Conservation (phyloP, 23 tunicate genomes). For the Ascidia mentula region DNA sequence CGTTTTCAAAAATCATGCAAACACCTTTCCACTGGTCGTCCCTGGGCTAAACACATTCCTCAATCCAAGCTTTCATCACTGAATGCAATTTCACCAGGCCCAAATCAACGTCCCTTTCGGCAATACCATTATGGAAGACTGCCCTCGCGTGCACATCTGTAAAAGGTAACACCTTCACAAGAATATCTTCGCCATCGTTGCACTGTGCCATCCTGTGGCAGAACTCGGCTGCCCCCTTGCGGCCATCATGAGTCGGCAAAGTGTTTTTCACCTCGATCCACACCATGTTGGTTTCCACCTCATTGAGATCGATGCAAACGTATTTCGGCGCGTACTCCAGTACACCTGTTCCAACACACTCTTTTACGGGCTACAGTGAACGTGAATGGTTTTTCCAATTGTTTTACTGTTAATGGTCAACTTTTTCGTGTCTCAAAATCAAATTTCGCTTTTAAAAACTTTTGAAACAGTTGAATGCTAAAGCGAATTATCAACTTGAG, state of each 20-base stretch:
- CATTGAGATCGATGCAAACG: no score
- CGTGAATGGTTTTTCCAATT: no score
- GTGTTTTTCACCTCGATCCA: slow-evolving; percentile 25
- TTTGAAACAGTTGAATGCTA: no score
- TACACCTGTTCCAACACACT: no score
- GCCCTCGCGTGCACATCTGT: slow-evolving; percentile 10
- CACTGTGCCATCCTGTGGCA: slow-evolving; percentile 5
- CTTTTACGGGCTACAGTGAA: no score
- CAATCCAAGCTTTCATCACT: slow-evolving; percentile 8
- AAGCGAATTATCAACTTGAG: no score
- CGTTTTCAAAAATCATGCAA: no score
- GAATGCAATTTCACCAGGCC: slow-evolving; percentile 27
- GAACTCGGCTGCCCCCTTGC: slow-evolving; percentile 17
- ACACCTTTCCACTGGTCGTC: no score
- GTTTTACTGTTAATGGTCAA: no score
- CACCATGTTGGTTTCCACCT: slow-evolving; percentile 44
- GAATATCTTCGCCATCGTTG: neutral
- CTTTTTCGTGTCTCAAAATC: no score
- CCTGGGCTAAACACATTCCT: no score
- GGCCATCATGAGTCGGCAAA: neutral
- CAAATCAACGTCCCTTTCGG: slow-evolving; percentile 1
- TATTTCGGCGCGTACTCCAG: neutral
- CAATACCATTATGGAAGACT: slow-evolving; percentile 38
- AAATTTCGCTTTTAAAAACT: no score
- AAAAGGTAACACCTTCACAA: slow-evolving; percentile 16